Evolutionary conservation across 2,113 vertebrate genomes (phyloP), one percentile per base, ranked within the genome.

Genomic region (Pygathrix nemaeus): DNA sequence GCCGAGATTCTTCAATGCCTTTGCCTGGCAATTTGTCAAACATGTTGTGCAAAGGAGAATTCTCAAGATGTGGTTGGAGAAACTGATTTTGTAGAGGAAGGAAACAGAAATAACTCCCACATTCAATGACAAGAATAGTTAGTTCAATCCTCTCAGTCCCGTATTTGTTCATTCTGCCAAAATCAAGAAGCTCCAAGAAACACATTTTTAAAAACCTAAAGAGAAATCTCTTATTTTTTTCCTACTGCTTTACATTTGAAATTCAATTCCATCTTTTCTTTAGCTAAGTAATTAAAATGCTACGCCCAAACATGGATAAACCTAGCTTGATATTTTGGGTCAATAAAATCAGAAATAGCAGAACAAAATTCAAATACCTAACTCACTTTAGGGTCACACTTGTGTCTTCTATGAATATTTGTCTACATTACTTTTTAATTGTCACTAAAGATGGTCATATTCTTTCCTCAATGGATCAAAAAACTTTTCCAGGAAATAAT

Each of bases 71-170:
- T 40, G 66, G 20, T 85, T 59, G 52, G 75, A 88, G 30, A 35
- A 20, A 55, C 86, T 79, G 81, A 66, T 91, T 96, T 88, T 80
- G 79, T 57, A 64, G 52, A 96, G 78, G 82, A 93, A 95, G 88
- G 78, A 82, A 81, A 64, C 52, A 93, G 45, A 61, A 93, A 83
- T 50, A 76, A 86, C 93, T 95, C 96, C 91, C 85, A 97, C 90
- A 64, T 18, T 35, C 20, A 59, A 35, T 5, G 90, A 59, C 78
- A 93, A 87, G 94, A 96, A 98, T 91, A 97, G 85, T 90, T 17
- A 7, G 48, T 86, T 89, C 23, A 17, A 2, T 80, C 45, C 18
- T 94, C 78, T 82, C 57, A 11, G 84, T 21, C 45, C 27, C 95
- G 30, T 78, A 83, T 85, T 88, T 70, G 83, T 14, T 96, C 76